phyloP scores from a whole-genome alignment of 2,888 invertebrate genomes.

The Gortyna flavago region DNA sequence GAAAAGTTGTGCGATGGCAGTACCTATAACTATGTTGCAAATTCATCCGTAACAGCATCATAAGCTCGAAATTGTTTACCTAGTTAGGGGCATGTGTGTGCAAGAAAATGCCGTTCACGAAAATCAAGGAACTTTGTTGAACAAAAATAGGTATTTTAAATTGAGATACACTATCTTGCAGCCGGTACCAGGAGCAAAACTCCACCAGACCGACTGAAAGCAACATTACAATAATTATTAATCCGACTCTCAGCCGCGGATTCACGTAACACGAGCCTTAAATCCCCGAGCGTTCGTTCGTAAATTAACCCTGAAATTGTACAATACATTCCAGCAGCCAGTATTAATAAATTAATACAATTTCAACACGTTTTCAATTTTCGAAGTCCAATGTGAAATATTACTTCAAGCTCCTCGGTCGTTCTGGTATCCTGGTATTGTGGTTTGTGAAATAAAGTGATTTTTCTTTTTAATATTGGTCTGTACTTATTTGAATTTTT shows the following conservation, averaged over 20 bases:
- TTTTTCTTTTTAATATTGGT: background rate
- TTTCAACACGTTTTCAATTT: conserved; percentile 64
- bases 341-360: conserved; percentile 61
- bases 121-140: conserved; percentile 26
- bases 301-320: conserved; percentile 65
- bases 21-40: background rate
- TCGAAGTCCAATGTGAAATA: conserved; percentile 47
- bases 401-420: conserved; percentile 34
- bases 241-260: conserved; percentile 59
- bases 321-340: conserved; percentile 58
- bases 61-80: background rate
- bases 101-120: conserved; percentile 13
- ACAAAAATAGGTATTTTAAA: conserved; percentile 40
- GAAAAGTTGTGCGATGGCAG: background rate
- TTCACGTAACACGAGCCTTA: conserved; percentile 61
- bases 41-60: background rate
- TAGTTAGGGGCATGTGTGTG: background rate
- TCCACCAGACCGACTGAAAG: conserved; percentile 37
- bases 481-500: background rate
- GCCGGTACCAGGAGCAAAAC: conserved; percentile 37
- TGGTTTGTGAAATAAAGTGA: conserved; percentile 20
- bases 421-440: conserved; percentile 46
- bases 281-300: conserved; percentile 60
- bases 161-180: conserved; percentile 30
- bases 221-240: conserved; percentile 61